Conservation (phyloP, 2,113 vertebrate genomes). For the Heterochromis multidens region DNA sequence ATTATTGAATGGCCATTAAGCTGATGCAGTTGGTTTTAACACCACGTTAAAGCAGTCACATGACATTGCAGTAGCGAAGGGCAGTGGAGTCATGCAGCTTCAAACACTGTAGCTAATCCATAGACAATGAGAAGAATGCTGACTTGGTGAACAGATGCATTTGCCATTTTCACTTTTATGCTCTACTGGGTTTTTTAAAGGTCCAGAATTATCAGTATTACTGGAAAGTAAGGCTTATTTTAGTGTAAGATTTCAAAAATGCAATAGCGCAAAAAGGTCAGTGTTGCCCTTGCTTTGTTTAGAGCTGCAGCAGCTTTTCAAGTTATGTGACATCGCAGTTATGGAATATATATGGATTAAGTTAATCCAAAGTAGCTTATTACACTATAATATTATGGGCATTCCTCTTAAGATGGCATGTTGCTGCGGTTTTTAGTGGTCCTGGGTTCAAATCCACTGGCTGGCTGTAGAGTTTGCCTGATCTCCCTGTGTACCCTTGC, state of each 20-base stretch:
- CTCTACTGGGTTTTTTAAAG: conserved; percentile 13
- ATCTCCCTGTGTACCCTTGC: not conserved
- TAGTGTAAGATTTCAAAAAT: not conserved
- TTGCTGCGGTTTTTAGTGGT: not conserved
- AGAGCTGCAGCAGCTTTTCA: not conserved
- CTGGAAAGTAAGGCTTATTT: conserved; percentile 36
- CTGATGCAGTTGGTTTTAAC: conserved; percentile 12
- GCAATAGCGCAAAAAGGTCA: not conserved
- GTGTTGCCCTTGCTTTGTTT: not conserved
- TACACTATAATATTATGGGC: not conserved
- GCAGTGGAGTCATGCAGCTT: not conserved
- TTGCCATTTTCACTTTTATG: conserved; percentile 50
- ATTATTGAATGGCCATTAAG: conserved; percentile 23
- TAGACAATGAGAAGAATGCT: conserved; percentile 7
- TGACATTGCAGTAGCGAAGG: not conserved
- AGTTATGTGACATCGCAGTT: not conserved
- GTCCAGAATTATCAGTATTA: conserved; percentile 33
- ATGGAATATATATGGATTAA: not conserved
- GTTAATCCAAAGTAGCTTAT: not conserved
- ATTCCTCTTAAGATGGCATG: not conserved
- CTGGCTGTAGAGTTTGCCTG: too few relatives aligned
- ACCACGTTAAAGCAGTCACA: not conserved
- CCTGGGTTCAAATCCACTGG: too few relatives aligned
- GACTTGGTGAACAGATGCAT: conserved; percentile 39
- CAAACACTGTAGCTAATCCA: not conserved